Evolutionary conservation across 2,888 invertebrate genomes (phyloP).

Genomic region (Belgica antarctica): DNA sequence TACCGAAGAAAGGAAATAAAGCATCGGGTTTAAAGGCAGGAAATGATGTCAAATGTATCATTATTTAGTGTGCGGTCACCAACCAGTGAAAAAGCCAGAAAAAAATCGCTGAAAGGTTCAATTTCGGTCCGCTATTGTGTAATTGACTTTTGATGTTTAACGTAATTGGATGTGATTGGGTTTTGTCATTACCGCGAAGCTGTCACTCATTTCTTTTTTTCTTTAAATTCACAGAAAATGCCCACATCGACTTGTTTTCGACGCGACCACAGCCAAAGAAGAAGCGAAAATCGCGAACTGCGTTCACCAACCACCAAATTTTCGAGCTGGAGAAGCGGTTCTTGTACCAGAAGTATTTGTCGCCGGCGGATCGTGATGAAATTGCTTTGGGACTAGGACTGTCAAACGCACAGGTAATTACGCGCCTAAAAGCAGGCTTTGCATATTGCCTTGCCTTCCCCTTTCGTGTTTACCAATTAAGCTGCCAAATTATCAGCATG

Average conservation of each 20-base stretch:
- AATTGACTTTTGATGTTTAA: constrained; percentile 16
- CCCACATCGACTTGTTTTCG: constrained; percentile 87
- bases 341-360: constrained; percentile 96
- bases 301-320: constrained; percentile 98
- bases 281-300: constrained; percentile 95
- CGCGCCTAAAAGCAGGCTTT: too few species aligned
- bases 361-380: constrained; percentile 95
- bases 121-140: neutral
- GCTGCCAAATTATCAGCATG: constrained; percentile 16
- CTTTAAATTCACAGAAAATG: constrained; percentile 66
- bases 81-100: neutral
- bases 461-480: neutral
- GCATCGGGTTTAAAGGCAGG: constrained; percentile 20
- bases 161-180: constrained; percentile 9
- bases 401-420: constrained; percentile 87
- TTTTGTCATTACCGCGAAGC: neutral
- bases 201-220: neutral
- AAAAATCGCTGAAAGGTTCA: neutral
- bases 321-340: constrained; percentile 97
- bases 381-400: constrained; percentile 91
- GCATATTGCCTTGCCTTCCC: neutral
- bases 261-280: constrained; percentile 90
- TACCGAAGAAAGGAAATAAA: constrained; percentile 24
- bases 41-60: constrained; percentile 44
- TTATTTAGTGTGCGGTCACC: constrained; percentile 36